Evolutionary conservation across 1,140 invertebrate genomes (phyloP).

Genomic region (Hylaeus volcanicus): DNA sequence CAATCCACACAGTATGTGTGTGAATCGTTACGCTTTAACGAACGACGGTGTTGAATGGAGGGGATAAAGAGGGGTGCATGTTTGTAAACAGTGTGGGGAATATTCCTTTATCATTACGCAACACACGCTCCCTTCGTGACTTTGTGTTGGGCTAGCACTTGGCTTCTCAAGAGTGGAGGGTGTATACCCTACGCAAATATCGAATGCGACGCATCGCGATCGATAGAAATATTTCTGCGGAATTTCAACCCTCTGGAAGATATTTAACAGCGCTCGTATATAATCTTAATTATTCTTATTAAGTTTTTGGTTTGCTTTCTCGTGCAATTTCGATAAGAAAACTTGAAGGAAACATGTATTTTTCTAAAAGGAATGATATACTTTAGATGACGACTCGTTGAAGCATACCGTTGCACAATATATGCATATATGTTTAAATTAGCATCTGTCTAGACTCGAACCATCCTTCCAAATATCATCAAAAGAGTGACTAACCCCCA

Average conservation of each 20-base stretch:
- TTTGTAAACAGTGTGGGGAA: conserved; percentile 27
- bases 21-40: not conserved
- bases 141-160: conserved; percentile 8
- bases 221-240: not conserved
- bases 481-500: no score
- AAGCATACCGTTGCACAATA: no score
- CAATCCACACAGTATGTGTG: no score
- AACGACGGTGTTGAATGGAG: not conserved
- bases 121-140: conserved; percentile 8
- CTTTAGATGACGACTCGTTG: no score
- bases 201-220: conserved; percentile 22
- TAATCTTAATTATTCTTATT: no score
- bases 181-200: conserved; percentile 8
- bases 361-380: no score
- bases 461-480: no score
- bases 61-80: not conserved
- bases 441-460: no score
- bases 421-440: no score
- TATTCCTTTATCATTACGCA: conserved; percentile 12
- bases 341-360: no score
- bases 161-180: not conserved
- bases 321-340: no score
- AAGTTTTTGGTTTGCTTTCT: no score
- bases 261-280: not conserved
- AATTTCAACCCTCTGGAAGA: not conserved